Evolutionary conservation across 1,140 invertebrate species (phyloP), one percentile per base, ranked within the genome.

Genomic region (Papilio dardanus): DNA sequence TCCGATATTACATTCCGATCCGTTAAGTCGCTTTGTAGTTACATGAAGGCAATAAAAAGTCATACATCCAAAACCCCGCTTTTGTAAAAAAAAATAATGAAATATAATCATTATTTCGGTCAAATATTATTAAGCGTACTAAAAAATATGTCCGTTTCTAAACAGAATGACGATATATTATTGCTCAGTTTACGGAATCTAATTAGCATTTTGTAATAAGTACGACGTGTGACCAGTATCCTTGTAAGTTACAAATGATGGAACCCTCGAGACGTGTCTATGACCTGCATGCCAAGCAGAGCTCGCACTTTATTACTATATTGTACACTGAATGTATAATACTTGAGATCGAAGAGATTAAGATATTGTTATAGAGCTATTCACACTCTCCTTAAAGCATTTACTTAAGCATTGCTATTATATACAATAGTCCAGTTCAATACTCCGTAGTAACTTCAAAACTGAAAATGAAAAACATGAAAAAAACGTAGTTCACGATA

Each of bases 221-320:
- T 62, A 62, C 30, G 54, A 62, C 54, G 24, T n/a, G 24, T 62
- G 6, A 54, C 3, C n/a, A 30, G 68, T 71, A 42, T 71, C 69
- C 42, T 71, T 71, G 42, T 71, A 28, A 31, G 19, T 71, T 54
- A 71, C 50, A 42, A 71, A 71, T 50, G 30, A 30, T 31, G 40
- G 69, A 71, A 50, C 54, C 30, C 69, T 71, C 24, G n/a, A 71
- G 14, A 12, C 40, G 6, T 71, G 19, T 8, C 16, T 12, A 10
- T n/a, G 42, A 54, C 10, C 21, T 33, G 40, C 69, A 71, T 54
- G 31, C 42, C 14, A 71, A 71, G 7, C 14, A 71, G 69, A 16
- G 21, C 16, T 30, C 16, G n/a, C 42, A 24, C 24, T 30, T 62
- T 62, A 62, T 14, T 28, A 28, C 24, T 62, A 3, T 58, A 28